Evolutionary conservation across 2,888 invertebrate genomes (phyloP), one percentile per base, ranked within the genome.

Genomic region (Ophioninae sp.): DNA sequence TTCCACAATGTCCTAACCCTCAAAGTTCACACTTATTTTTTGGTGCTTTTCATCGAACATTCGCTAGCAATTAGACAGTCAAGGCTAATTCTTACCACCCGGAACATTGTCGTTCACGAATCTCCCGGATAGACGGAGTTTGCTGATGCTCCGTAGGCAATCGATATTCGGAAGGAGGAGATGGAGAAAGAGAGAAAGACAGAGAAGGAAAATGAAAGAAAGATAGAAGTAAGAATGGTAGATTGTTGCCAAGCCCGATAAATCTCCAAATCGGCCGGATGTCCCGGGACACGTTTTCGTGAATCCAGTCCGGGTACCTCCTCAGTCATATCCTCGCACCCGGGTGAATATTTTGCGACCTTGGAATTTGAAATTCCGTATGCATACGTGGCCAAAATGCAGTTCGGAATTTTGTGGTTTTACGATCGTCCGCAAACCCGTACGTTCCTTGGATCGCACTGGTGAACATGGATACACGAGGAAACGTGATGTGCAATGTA

Each of bases 261-360:
- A 81, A 81, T 77, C 73, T 77, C 37, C 51, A 77, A 77, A 81
- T 77, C 73, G 39, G 61, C 30, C 81, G 72, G 77, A 77, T 77
- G 72, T 77, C 13, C n/a, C 51, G 72, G 20, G 44, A 61, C 77
- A 58, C 37, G 20, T 44, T 37, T 56, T 61, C 22, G 17, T 20
- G 37, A 51, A 72, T 72, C 30, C 39, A 51, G 17, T 44, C 37
- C 56, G 41, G n/a, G n/a, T 30, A 59, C 71, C 10, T 37, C 56
- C 78, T 37, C 71, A 39, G 39, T 39, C 41, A 39, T 30, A 39
- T 68, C 44, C 20, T 72, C 76, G 58, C 8, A 51, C 51, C 51
- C 64, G 64, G 65, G 39, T 77, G 76, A 64, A 67, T 65, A 81
- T 23, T 67, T 81, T 77, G 37, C 56, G 81, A 67, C 67, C 77